Evolutionary conservation across 2,113 vertebrate species (phyloP).

Genomic region (Mastomys coucha): DNA sequence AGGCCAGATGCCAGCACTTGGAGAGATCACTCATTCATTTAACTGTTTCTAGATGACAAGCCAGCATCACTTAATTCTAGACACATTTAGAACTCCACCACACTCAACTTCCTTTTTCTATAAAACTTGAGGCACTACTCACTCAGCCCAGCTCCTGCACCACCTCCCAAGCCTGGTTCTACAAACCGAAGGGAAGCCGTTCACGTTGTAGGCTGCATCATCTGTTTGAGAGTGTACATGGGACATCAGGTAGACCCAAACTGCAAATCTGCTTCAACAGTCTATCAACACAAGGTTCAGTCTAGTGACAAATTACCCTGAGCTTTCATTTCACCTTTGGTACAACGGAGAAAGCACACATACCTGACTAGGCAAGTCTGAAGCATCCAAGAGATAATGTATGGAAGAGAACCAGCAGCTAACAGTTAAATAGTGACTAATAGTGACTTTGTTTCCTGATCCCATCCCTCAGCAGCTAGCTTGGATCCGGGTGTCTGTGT

Average conservation of each 20-base stretch:
- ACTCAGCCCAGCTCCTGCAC: rapidly evolving
- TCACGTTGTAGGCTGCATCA: not conserved
- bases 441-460: not conserved
- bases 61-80: not conserved
- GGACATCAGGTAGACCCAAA: not conserved
- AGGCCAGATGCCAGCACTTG: not conserved
- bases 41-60: not conserved
- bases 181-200: not conserved
- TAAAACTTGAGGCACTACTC: not conserved
- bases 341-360: not conserved
- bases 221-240: not conserved
- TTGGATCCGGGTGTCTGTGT: not conserved
- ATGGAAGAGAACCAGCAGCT: not conserved
- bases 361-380: not conserved
- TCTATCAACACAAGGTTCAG: not conserved
- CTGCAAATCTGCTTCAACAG: not conserved
- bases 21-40: not conserved
- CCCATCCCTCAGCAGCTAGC: not conserved
- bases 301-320: not conserved
- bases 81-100: not conserved
- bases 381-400: not conserved
- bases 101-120: not conserved
- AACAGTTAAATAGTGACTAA: not conserved
- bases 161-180: not conserved
- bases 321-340: slow-evolving; percentile 6